These are phyloP conservation scores for Nomada lathburiana DNA, from an alignment of 2,888 invertebrate genomes.

Conservation along the genomic window DNA sequence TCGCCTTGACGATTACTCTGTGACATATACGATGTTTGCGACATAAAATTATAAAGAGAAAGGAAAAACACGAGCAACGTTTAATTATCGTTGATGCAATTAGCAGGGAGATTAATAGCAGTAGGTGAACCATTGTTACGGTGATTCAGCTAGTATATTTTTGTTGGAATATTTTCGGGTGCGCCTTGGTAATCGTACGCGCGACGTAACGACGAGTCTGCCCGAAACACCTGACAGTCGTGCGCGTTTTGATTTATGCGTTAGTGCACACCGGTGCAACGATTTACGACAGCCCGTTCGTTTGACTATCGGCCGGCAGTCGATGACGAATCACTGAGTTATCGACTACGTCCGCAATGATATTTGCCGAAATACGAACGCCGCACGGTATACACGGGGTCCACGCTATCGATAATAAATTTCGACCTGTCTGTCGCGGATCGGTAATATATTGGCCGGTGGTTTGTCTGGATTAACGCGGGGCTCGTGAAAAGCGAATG, in stretches of 20 bases:
- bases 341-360: slow-evolving; percentile 68
- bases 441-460: slow-evolving; percentile 47
- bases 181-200: slow-evolving; percentile 47
- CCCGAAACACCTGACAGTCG: slow-evolving; percentile 65
- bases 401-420: slow-evolving; percentile 61
- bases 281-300: slow-evolving; percentile 67
- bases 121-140: not conserved
- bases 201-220: slow-evolving; percentile 63
- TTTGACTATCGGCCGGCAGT: slow-evolving; percentile 68
- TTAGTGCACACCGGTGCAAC: slow-evolving; percentile 65
- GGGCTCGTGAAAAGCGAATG: not conserved
- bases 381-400: not conserved
- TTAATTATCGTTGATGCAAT: slow-evolving; percentile 44
- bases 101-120: slow-evolving; percentile 43
- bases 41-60: not conserved
- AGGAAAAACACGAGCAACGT: not conserved
- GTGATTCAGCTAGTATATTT: not conserved
- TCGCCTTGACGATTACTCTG: slow-evolving; percentile 44
- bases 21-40: slow-evolving; percentile 25
- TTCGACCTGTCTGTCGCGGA: slow-evolving; percentile 34
- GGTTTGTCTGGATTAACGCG: slow-evolving; percentile 12
- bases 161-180: slow-evolving; percentile 54
- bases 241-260: slow-evolving; percentile 66
- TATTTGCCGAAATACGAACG: slow-evolving; percentile 68
- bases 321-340: slow-evolving; percentile 71